Conservation (phyloP, 2,113 vertebrate genomes). For the Bostrychus sinensis region DNA sequence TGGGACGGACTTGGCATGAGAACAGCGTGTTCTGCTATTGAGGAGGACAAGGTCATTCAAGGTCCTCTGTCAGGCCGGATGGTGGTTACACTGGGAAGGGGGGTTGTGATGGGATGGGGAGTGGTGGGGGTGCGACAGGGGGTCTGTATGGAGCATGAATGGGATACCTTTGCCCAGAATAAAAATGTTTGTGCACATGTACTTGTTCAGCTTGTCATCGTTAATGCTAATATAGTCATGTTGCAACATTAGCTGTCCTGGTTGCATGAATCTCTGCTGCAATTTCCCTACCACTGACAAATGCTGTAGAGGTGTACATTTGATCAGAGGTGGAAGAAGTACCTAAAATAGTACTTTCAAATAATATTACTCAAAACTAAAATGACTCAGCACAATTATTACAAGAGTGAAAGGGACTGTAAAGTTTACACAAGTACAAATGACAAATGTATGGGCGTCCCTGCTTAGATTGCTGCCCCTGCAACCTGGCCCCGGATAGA, state of each 20-base stretch:
- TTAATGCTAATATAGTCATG: conserved; percentile 26
- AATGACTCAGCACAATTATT: too few relatives aligned
- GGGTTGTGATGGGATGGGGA: conserved; percentile 25
- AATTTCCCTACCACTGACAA: conserved; percentile 34
- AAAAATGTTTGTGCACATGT: not conserved
- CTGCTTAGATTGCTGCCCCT: too few relatives aligned
- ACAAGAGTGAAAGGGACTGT: too few relatives aligned
- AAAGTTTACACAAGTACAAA: too few relatives aligned
- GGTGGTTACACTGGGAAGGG: conserved; percentile 36
- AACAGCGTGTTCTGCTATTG: conserved; percentile 37
- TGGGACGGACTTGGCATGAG: conserved; percentile 52
- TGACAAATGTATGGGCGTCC: too few relatives aligned
- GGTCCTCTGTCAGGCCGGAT: conserved; percentile 56
- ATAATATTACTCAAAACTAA: too few relatives aligned
- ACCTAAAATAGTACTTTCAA: not conserved
- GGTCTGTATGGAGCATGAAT: conserved; percentile 17
- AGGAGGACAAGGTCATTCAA: conserved; percentile 70
- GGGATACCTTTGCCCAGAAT: conserved; percentile 8
- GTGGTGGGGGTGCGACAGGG: not conserved
- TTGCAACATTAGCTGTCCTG: conserved; percentile 18
- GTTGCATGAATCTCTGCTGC: conserved; percentile 52
- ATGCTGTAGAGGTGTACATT: conserved; percentile 16
- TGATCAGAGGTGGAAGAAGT: conserved; percentile 1
- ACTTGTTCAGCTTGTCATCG: conserved; percentile 15
- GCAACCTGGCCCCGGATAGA: too few relatives aligned